These are phyloP conservation scores for Thalassaphorura encarpata DNA, from an alignment of 1,140 invertebrate genomes.

Conservation along the genomic window DNA sequence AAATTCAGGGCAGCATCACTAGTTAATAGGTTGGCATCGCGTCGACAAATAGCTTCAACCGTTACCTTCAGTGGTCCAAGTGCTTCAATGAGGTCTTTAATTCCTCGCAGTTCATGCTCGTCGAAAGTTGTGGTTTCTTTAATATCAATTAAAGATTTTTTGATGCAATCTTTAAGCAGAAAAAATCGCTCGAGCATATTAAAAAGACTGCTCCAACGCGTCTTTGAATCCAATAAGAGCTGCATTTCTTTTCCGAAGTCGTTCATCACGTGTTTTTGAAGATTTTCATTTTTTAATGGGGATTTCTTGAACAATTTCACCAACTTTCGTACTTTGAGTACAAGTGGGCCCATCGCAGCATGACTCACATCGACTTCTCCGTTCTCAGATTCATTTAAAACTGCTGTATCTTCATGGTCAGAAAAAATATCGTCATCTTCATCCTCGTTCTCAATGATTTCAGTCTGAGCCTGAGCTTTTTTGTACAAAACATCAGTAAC, in stretches of 20 bases:
- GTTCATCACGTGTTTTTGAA: no score
- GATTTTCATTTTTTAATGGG: no score
- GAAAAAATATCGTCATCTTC: no score
- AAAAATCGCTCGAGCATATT: conserved; percentile 6
- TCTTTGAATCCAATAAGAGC: conserved; percentile 8
- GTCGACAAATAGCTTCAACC: conserved; percentile 5
- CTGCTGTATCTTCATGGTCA: no score
- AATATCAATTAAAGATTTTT: conserved; percentile 1
- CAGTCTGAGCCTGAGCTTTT: no score
- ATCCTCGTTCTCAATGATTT: no score
- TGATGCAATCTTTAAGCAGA: background rate
- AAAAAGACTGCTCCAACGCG: conserved; percentile 7
- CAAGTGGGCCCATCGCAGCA: no score
- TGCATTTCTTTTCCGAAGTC: no score
- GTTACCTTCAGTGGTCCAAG: background rate
- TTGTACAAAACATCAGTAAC: conserved; percentile 14
- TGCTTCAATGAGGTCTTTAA: background rate
- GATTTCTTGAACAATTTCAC: no score
- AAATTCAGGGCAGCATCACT: background rate
- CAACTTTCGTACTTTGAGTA: no score
- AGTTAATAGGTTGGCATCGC: conserved; percentile 2
- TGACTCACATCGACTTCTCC: no score
- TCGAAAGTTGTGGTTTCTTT: background rate
- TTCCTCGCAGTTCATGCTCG: background rate
- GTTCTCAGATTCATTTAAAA: no score